Conservation (phyloP, 2,113 vertebrate species). For the Bufo gargarizans region DNA sequence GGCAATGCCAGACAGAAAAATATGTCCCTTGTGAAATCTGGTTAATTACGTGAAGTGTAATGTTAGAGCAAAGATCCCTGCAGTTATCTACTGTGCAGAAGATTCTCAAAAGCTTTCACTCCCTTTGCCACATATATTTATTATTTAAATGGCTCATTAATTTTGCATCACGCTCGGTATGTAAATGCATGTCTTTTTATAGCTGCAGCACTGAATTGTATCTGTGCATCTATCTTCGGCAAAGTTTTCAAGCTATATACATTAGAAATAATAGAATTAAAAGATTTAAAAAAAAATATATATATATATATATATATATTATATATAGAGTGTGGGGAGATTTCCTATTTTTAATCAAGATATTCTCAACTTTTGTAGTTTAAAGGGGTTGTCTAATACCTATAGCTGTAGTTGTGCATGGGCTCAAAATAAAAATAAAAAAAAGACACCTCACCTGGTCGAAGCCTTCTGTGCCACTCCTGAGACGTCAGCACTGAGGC, state of each 20-base stretch:
- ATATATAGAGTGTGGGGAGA: too few relatives aligned
- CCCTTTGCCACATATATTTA: slow-evolving; percentile 48
- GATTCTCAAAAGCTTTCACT: slow-evolving; percentile 47
- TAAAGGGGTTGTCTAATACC: too few relatives aligned
- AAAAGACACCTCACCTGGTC: too few relatives aligned
- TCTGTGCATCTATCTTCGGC: not conserved
- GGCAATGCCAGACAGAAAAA: slow-evolving; percentile 17
- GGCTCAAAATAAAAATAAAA: too few relatives aligned
- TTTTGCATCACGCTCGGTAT: slow-evolving; percentile 47
- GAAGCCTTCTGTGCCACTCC: too few relatives aligned
- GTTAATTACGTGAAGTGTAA: slow-evolving; percentile 52
- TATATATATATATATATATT: too few relatives aligned
- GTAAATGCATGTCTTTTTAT: slow-evolving; percentile 51
- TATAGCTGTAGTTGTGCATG: too few relatives aligned
- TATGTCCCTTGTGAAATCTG: slow-evolving; percentile 41
- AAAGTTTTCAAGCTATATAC: slow-evolving; percentile 21
- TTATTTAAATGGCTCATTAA: slow-evolving; percentile 56
- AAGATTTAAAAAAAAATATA: too few relatives aligned
- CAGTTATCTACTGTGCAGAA: slow-evolving; percentile 26
- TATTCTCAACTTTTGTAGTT: too few relatives aligned
- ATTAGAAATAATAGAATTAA: too few relatives aligned
- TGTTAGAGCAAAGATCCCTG: slow-evolving; percentile 48
- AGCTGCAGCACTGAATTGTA: slow-evolving; percentile 17
- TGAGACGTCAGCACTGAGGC: too few relatives aligned
- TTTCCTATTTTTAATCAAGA: too few relatives aligned